Base-by-base conservation (phyloP, 2,113 vertebrate species). In the Tychaedon coryphoeus region DNA sequence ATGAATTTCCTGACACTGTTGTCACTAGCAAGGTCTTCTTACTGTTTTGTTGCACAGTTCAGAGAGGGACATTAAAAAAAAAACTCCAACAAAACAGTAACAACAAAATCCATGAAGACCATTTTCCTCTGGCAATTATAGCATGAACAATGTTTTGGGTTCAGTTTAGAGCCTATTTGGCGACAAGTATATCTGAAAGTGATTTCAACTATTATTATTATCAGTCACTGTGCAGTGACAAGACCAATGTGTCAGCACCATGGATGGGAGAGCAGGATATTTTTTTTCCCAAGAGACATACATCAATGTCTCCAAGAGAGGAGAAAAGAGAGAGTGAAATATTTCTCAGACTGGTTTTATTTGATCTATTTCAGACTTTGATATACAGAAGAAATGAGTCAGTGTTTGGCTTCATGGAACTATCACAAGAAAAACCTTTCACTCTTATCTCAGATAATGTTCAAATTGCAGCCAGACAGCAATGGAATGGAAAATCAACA, bases 301-400 rank as follows among this genome's bases (percentile, higher is more conserved):
- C 17, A 28, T 97, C 97, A 97, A 64, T 95, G 94, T 97, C 92
- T 96, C 53, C 69, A 91, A 89, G 78, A 97, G 42, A 93, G 45
- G 62, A 95, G 86, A 73, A 87, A 95, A 97, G 73, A 87, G 76
- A 90, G 77, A 20, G n/a, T 92, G 91, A 97, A 97, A 96, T 93
- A 96, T 96, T 97, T 97, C 88, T 97, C 88, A 94, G 61, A 86
- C 51, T 96, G 40, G 86, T 97, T 97, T 96, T 91, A 86, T 98
- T 97, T 96, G 95, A 98, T 97, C 77, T 92, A 47, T 96, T 98
- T 60, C 57, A 92, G 86, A 95, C 88, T 95, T 87, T 95, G 61
- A 94, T 96, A 92, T 78, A 90, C 82, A 96, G 96, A 91, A 95
- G 64, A 86, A 97, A 89, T 97, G 73, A 95, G 82, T 97, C 88